Evolutionary conservation across 2,113 vertebrate genomes (phyloP), one percentile per base, ranked within the genome.

Genomic region (Abramis brama): DNA sequence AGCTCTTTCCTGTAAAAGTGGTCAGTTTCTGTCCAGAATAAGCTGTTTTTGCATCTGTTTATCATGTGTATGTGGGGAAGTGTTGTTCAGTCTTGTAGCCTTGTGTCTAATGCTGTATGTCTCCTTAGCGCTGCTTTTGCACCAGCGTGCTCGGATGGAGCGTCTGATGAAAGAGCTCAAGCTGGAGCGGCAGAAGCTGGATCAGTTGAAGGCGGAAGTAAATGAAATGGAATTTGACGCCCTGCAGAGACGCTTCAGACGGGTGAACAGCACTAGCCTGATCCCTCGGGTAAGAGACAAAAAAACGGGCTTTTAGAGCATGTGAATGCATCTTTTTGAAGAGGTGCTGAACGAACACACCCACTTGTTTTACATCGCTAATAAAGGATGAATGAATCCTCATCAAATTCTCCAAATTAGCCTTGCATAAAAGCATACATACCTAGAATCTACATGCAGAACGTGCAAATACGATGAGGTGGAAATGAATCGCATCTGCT

Each of bases 141-240:
- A 99, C 94, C 98, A 99, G 79, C 95, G 97, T 86, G 98, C 98
- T 88, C 96, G 98, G 92, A 99, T 99, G 98, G 97, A 99, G 95
- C 96, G 98, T 85, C 94, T 99, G 91, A 91, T 96, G 92, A 99
- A 99, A 93, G 97, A 98, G 27, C 93, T 99, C 90, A 94, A 94
- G 91, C 88, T 96, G 89, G 97, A 99, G 93, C 96, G 94, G 86
- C 97, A 98, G 90, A 98, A 97, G 87, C 95, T 99, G 7, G 97
- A 99, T 86, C 95, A 94, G 19, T 91, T 99, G 89, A 99, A 99
- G 92, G 90, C 95, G 0, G 97, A 99, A 79, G 98, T 99, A 82
- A 99, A 99, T 85, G 94, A 96, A 82, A 99, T 98, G 98, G 98
- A 99, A 91, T 97, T 98, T 50, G 97, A 99, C 66, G 96, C 97